Evolutionary conservation across 2,797 vertebrate genomes (phyloP), one percentile per base, ranked within the genome.

Genomic region (Nannoperca obscura): DNA sequence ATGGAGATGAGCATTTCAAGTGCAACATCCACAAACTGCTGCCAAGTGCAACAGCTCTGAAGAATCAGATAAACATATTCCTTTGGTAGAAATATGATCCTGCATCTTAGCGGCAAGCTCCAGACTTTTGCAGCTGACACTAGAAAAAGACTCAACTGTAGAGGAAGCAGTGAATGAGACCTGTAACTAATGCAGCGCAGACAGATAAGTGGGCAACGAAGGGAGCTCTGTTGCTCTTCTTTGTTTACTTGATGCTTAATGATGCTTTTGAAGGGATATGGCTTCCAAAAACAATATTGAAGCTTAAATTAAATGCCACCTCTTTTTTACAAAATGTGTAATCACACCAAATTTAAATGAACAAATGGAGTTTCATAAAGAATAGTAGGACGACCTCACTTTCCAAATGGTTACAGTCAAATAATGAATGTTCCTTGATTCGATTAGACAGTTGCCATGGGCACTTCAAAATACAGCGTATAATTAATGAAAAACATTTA

Each of bases 1-100:
- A 87, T 64, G 74, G 12, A 82, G 77, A 86, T 58, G 65, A 82
- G 71, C 49, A 36, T 67, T 89, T 72, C 53, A 72, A 70, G 70
- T 30, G 76, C 85, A 85, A 75, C 44, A 74, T 70, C 59, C 13
- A 8, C 67, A 36, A 63, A 57, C 62, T 50, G 52, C 5, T 70
- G 49, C 79, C 64, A 72, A 78, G 34, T 34, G 59, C 14, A 55
- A 62, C 65, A 50, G 62, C 81, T 81, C 64, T 67, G 75, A 81
- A 71, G 79, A 73, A 75, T 80, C 42, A 20, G 70, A 85, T 78
- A 76, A 91, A 87, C 55, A 71, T 17, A 15, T 50, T 42, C 10
- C 59, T 78, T 72, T 74, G 44, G 71, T 60, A 14, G 46, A 84
- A 65, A 71, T 50, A 72, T 57, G 59, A 86, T 71, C 7, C 62